Percentiles rank a stretch among this genome's conserved stretches.
phyloP scores from a whole-genome alignment of 2,797 vertebrate genomes.

The Atherinosoma microstoma region DNA sequence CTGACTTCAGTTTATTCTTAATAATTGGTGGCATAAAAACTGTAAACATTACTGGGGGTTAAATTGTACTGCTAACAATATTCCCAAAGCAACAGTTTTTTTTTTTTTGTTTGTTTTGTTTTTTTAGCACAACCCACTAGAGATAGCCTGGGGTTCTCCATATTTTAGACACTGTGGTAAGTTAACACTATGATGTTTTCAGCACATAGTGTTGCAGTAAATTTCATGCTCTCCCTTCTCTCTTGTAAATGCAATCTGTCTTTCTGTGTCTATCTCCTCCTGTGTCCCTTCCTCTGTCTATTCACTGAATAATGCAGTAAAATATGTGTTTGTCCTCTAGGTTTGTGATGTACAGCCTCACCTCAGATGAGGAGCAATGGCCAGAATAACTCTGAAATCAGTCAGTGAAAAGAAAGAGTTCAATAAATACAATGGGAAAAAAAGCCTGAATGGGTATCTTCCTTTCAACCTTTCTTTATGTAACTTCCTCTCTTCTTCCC shows the following conservation, averaged over 20 bases:
- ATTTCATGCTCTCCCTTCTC: constrained; percentile 38
- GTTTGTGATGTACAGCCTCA: constrained; percentile 48
- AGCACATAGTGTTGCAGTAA: constrained; percentile 41
- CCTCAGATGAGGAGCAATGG: constrained; percentile 46
- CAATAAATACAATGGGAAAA: constrained; percentile 66
- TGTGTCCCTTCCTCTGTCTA: constrained; percentile 36
- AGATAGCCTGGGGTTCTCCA: constrained; percentile 28
- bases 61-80: constrained; percentile 16
- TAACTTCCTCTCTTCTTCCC: constrained; percentile 36
- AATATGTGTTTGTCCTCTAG: constrained; percentile 46
- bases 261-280: constrained; percentile 38
- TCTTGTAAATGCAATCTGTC: constrained; percentile 51
- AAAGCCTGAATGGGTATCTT: constrained; percentile 48
- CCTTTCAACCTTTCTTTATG: constrained; percentile 45
- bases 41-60: constrained; percentile 13
- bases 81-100: constrained; percentile 22
- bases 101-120: neutral
- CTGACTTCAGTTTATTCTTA: neutral
- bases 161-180: constrained; percentile 25
- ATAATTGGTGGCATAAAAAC: constrained; percentile 6
- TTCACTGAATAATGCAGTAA: constrained; percentile 49
- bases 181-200: constrained; percentile 24
- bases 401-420: constrained; percentile 64
- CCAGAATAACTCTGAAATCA: constrained; percentile 56
- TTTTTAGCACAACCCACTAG: constrained; percentile 1